Base-by-base conservation (phyloP, 2,888 invertebrate species). In the Zaprionus bogoriensis region DNA sequence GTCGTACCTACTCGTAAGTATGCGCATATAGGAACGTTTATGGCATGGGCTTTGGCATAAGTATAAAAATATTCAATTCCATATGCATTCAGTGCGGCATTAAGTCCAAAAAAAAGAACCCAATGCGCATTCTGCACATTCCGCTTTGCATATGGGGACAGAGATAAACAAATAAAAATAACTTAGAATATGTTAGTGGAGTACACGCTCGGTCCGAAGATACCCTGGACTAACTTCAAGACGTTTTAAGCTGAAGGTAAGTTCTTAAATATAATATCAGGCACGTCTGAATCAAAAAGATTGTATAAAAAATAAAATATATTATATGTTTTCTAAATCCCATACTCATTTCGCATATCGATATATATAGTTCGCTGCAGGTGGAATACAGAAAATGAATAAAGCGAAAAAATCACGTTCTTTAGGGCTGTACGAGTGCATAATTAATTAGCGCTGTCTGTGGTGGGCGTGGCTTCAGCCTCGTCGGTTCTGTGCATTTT, bases 31-130 rank as follows among this genome's bases (percentile, higher is more conserved):
- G 47, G 48, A 47, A 67, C 72, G 67, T 61, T 75, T 74, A 61
- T 76, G 67, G 71, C 72, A 71, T 54, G 36, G 42, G 51, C 20
- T 20, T 27, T 30, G 45, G 12, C 45, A 70, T 61, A 64, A 76
- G 41, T 45, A 74, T 64, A 64, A 76, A 74, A 67, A 74, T 76
- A 76, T 74, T 74, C 76, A 74, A 74, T 74, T 74, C 72, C 67
- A 74, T 71, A 74, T 67, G 74, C 76, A 74, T 63, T 52, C 55
- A 36, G 57, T 54, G 63, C 42, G 47, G 54, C 71, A 70, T 74
- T 66, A 73, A 71, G 62, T 74, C 52, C 44, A 53, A 61, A 61
- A 50, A 64, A 60, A 53, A 61, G 58, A 50, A 64, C 57, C 48
- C 60, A 54, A 69, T 58, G 65, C 52, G 70, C 60, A 41, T 59